phyloP scores from a whole-genome alignment of 2,797 vertebrate genomes.

The Calcarius lapponicus region DNA sequence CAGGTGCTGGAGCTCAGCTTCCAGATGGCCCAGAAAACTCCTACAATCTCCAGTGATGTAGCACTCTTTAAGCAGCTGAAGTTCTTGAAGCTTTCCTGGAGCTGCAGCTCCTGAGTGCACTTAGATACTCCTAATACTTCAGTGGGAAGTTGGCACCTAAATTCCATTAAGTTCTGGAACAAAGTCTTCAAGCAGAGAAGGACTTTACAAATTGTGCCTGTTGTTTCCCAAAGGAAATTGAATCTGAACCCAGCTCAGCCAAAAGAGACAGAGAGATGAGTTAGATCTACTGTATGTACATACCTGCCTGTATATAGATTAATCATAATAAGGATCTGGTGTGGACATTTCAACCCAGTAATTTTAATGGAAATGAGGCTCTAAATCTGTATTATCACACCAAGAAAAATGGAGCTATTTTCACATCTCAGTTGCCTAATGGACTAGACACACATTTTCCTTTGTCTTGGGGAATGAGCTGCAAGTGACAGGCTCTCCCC shows the following conservation, averaged over 20 bases:
- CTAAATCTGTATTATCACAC: slow-evolving; percentile 65
- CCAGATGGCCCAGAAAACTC: background rate
- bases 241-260: background rate
- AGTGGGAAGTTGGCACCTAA: background rate
- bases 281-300: slow-evolving; percentile 44
- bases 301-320: slow-evolving; percentile 50
- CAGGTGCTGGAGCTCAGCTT: background rate
- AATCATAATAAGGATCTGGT: slow-evolving; percentile 67
- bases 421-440: slow-evolving; percentile 72
- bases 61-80: background rate
- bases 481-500: slow-evolving; percentile 50
- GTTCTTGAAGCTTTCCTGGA: background rate
- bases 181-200: background rate
- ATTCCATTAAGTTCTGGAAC: background rate
- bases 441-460: slow-evolving; percentile 66
- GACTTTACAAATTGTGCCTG: background rate
- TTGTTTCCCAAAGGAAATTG: background rate
- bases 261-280: slow-evolving; percentile 27
- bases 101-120: background rate
- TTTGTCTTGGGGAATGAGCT: slow-evolving; percentile 68
- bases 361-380: slow-evolving; percentile 75
- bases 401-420: slow-evolving; percentile 72
- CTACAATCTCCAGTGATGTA: background rate
- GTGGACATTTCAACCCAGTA: slow-evolving; percentile 65
- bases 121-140: background rate